Evolutionary conservation across 2,888 invertebrate genomes (phyloP), one percentile per base, ranked within the genome.

Genomic region (Agrochola lychnidis): DNA sequence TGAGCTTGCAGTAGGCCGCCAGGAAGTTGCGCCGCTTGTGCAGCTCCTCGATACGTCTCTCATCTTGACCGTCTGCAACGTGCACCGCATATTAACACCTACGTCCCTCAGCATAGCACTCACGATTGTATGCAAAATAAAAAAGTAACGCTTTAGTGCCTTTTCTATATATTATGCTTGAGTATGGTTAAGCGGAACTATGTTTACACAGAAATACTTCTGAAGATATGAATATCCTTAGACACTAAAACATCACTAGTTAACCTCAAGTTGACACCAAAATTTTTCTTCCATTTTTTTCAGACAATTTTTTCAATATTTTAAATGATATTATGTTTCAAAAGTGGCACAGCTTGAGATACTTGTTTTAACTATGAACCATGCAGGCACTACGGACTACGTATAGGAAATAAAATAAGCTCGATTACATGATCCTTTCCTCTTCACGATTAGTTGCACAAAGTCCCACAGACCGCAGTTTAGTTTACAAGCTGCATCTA

Each of bases 11-110:
- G 95, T 99, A 99, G 36, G 99, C 99, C 1, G 99, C 99, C 83
- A 99, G 97, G 94, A 99, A 99, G 95, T 99, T 99, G 86, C 99
- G 97, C 78, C 99, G 97, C 95, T 99, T 99, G 96, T 99, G 99
- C 63, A 99, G 96, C 92, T 99, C 99, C 96, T 99, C 99, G 91
- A 99, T 99, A 88, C 99, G 98, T 83, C 99, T 98, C 95, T 99
- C 99, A 94, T 99, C 99, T 94, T 99, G 98, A 90, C 98, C 99
- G 88, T 98, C 98, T 97, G 97, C 90, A 92, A 92, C 56, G 45
- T 53, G 12, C 25, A 16, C 3, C 16, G 4, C 1, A 4, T 25
- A 2, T 82, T 61, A 69, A 9, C 22, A 12, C 5, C 7, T 36
- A 12, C 6, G 19, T 6, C 1, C 62, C 5, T 22, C 10, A 0